phyloP scores from a whole-genome alignment of 2,888 invertebrate genomes.

The Pyrgus malvae region DNA sequence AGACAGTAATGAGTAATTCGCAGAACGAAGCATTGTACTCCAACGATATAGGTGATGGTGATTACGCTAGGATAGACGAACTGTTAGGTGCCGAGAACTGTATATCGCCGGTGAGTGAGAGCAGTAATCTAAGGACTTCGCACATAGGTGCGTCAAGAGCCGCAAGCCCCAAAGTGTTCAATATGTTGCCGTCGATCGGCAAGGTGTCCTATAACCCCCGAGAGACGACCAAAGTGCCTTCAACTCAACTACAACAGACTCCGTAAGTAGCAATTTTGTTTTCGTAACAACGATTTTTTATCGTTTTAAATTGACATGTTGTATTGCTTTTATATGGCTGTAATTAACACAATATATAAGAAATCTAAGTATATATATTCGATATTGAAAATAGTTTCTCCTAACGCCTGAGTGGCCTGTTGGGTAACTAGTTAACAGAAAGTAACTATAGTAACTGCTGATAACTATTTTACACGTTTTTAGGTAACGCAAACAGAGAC shows the following conservation, averaged over 20 bases:
- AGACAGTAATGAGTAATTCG: constrained; percentile 72
- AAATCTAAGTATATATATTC: too few species aligned
- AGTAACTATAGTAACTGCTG: too few species aligned
- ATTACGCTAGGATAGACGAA: constrained; percentile 74
- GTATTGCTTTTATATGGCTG: too few species aligned
- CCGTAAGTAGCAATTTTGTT: constrained; percentile 51
- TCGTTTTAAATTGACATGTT: not conserved
- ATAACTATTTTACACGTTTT: too few species aligned
- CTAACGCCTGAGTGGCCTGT: too few species aligned
- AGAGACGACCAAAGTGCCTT: constrained; percentile 65
- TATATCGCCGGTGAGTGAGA: constrained; percentile 67
- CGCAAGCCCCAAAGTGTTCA: constrained; percentile 54
- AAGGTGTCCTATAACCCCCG: constrained; percentile 65
- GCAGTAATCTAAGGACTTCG: constrained; percentile 65
- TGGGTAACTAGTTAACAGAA: too few species aligned
- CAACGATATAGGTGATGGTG: constrained; percentile 68
- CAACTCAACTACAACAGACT: constrained; percentile 53
- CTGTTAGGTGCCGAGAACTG: constrained; percentile 70
- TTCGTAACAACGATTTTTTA: not conserved
- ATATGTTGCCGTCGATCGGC: constrained; percentile 69
- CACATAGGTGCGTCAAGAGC: constrained; percentile 62
- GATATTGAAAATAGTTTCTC: too few species aligned
- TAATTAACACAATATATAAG: too few species aligned
- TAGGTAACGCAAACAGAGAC: too few species aligned
- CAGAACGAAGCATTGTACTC: constrained; percentile 73